Evolutionary conservation across 1,140 invertebrate genomes (phyloP).

Genomic region (Onthophagus taurus): DNA sequence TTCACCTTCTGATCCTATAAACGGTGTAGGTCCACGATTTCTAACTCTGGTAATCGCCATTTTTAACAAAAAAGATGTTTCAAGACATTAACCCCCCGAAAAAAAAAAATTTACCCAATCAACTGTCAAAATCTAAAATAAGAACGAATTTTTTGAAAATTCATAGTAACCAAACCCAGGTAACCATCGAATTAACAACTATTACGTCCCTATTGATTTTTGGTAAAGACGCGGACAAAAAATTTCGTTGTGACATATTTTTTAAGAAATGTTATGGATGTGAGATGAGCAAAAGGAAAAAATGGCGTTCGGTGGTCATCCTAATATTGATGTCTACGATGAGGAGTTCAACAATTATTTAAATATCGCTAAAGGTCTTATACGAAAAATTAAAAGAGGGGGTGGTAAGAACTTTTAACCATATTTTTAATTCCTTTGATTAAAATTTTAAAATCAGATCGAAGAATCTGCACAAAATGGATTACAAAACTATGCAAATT

Average conservation of each 20-base stretch:
- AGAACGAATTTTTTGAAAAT: too few species aligned
- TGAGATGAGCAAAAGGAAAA: not conserved
- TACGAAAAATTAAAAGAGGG: conserved; percentile 28
- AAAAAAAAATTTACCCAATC: too few species aligned
- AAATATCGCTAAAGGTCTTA: conserved; percentile 32
- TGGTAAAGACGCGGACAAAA: too few species aligned
- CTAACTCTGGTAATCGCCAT: conserved; percentile 20
- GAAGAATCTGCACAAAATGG: conserved; percentile 37
- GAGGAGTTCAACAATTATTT: conserved; percentile 36
- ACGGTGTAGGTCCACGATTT: conserved; percentile 45
- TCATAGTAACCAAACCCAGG: too few species aligned
- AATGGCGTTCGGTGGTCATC: conserved; percentile 3
- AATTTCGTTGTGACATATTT: too few species aligned
- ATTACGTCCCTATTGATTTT: too few species aligned
- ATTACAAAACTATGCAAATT: conserved; percentile 34
- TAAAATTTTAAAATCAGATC: conserved; percentile 25
- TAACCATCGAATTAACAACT: too few species aligned
- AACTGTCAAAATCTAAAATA: too few species aligned
- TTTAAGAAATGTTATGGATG: not conserved
- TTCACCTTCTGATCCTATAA: conserved; percentile 45
- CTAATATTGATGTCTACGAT: conserved; percentile 30
- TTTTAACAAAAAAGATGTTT: not conserved
- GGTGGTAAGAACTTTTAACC: too few species aligned
- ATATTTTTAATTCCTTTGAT: conserved; percentile 1
- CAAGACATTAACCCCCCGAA: not conserved